Evolutionary conservation across 2,888 invertebrate species (phyloP).

Genomic region (Pomacea canaliculata): DNA sequence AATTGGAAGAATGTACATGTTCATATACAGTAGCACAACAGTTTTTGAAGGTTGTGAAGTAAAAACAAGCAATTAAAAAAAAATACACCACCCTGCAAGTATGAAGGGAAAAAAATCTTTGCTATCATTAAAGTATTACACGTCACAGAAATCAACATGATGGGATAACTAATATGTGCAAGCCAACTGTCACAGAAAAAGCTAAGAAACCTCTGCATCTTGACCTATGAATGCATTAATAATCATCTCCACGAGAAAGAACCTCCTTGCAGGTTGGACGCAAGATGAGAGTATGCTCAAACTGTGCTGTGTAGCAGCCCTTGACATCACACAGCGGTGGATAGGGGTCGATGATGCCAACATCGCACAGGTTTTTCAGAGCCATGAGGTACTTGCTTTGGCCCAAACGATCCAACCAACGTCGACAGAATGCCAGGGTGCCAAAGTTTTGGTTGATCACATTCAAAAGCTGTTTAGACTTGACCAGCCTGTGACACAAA

Average conservation of each 20-base stretch:
- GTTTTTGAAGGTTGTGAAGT: too few relatives aligned
- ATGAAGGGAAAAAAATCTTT: too few relatives aligned
- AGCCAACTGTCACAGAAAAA: too few relatives aligned
- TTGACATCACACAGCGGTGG: constrained; percentile 97
- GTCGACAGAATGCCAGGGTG: constrained; percentile 97
- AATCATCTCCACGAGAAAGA: constrained; percentile 95
- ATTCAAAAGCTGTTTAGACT: constrained; percentile 91
- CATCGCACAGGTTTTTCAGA: constrained; percentile 97
- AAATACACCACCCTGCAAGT: too few relatives aligned
- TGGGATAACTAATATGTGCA: too few relatives aligned
- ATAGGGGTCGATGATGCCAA: constrained; percentile 97
- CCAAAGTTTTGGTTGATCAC: constrained; percentile 97
- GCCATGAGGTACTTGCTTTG: constrained; percentile 98
- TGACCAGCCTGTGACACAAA: constrained; percentile 78
- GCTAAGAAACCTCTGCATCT: too few relatives aligned
- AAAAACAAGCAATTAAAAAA: too few relatives aligned
- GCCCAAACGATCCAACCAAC: constrained; percentile 97
- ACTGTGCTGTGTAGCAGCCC: constrained; percentile 99
- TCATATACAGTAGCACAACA: too few relatives aligned
- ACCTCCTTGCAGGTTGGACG: constrained; percentile 99
- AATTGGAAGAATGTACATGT: too few relatives aligned
- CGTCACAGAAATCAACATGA: too few relatives aligned
- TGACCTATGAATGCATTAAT: constrained; percentile 71
- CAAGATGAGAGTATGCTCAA: constrained; percentile 97
- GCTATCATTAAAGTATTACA: too few relatives aligned